Base-by-base conservation (phyloP, 2,797 vertebrate species). In the Enteromius fasciolatus region DNA sequence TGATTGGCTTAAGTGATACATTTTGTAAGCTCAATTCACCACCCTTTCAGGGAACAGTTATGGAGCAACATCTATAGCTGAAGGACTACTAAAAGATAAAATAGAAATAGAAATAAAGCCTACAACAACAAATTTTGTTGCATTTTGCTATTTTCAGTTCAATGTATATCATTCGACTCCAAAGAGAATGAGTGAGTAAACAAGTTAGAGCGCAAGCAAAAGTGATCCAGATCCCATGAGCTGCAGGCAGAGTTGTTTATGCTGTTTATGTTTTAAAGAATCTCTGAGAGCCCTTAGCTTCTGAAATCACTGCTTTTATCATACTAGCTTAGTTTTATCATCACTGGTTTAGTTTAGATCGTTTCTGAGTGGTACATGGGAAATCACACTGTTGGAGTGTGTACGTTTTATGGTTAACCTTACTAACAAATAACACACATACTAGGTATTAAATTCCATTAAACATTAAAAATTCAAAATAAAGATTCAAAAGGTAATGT, bases 221-320 rank as follows among this genome's bases (percentile, higher is more conserved):
- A 23, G 50, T 12, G 61, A 76, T 78, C n/a, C n/a, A 41, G 17
- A 31, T 39, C 59, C 48, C 36, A 36, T 36, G 12, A 66, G 10
- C 14, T 63, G 14, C 17, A 52, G 54, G 44, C 36, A 28, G 18
- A 64, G 41, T 78, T 33, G 23, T 54, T 7, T 25, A 23, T 25
- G 54, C 1, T 70, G 23, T 83, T 79, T 79, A 57, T 67, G 12
- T 12, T 78, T 72, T 83, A 28, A 52, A 63, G 59, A 28, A 41
- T 28, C 15, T 72, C 72, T 46, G 28, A 52, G 50, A 54, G 66
- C 52, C 41, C 54, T 83, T 44, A 70, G 33, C 52, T 80, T 33
- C 52, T 59, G 52, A 69, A 41, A 70, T 69, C n/a, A 17, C 44
- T 77, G 41, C 67, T 33, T 48, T 28, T 61, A 48, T 46, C n/a